Evolutionary conservation across 1,140 invertebrate genomes (phyloP), one percentile per base, ranked within the genome.

Genomic region (Neoseiulus cucumeris): DNA sequence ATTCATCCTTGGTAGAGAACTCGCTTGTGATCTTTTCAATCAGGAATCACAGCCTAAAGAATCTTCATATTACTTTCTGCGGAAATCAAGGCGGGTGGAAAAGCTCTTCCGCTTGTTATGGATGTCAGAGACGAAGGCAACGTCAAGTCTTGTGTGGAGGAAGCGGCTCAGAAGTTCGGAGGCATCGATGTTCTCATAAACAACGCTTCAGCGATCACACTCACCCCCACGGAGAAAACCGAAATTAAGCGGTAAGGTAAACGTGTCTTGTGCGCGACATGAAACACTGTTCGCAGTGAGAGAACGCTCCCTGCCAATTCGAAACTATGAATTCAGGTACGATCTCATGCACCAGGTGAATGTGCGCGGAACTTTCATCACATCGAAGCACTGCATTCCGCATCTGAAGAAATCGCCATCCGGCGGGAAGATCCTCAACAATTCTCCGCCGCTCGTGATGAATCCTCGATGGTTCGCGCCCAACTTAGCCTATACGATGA

Each of bases 131-230:
- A 91, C 75, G 91, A 95, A 76, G 74, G 76, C 39, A 84, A 89
- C 76, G 83, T 98, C 0, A 76, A 82, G 68, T 79, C 80, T 25
- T 91, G 93, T n/a, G 83, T 98, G 20, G 82, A 92, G 70, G 81
- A 83, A 68, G 85, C 92, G 9, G 84, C 96, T 0, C 81, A 86
- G 44, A 86, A 87, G 75, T 98, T 98, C 79, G 94, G 94, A 59
- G 91, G 91, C 4, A 95, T 98, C 72, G 94, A 98, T 74, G 87
- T 97, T 69, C 71, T 92, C 7, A 78, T 98, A 2, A 98, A 98
- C 75, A 98, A 98, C 82, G 93, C 93, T 0, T 94, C 90, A 72
- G 94, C 95, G n/a, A 98, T 98, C 71, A 87, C 84, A 22, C 79
- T 98, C 25, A 92, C 91, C 0, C 81, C 80, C 12, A 98, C 94